Base-by-base conservation (phyloP, 2,797 vertebrate species). In the Mormyrus proboscirostris region DNA sequence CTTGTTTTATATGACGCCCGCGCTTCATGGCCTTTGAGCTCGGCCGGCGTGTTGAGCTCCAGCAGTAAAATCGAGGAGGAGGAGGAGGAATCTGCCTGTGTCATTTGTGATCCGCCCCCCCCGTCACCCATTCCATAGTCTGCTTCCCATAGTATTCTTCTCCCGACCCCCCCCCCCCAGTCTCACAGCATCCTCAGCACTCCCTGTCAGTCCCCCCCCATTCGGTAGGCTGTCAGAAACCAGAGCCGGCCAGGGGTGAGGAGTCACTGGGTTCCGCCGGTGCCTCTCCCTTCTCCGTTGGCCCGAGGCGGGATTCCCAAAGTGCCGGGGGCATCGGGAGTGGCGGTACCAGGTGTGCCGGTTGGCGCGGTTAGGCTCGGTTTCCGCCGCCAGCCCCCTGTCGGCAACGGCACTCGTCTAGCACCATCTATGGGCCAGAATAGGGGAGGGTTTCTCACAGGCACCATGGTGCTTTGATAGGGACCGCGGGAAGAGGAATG, bases 1-100 rank as follows among this genome's bases (percentile, higher is more conserved):
- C 90, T 89, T 86, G 89, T 92, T 92, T 91, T 90, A 90, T 90
- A 86, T 91, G 88, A 89, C 87, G 44, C 89, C 57, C 69, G 69
- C 41, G 82, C 90, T 89, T 91, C 89, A 38, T 38, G 38, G 90
- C 88, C 16, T 88, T 82, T 79, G 14, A 89, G 88, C 88, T 82
- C 87, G 90, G 79, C 9, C 41, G 87, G 86, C 76, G 85, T 22
- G 49, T 86, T 88, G 85, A 86, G 53, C 85, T 86, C 89, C 57
- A 86, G 88, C 86, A 84, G 89, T 91, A 90, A 90, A 88, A 76
- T 41, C 1, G 2, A 41, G 33, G 65, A 22, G 22, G 33, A 73
- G 33, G 10, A 73, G 62, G 12, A 73, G 12, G 65, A 87, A 88
- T 83, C 83, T 50, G 65, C 25, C 82, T 5, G 84, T 57, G 29